Percentiles rank a stretch among this genome's conserved stretches.
These are phyloP conservation scores for Leucozona laternaria DNA, from an alignment of 2,888 invertebrate species.

Conservation along the genomic window DNA sequence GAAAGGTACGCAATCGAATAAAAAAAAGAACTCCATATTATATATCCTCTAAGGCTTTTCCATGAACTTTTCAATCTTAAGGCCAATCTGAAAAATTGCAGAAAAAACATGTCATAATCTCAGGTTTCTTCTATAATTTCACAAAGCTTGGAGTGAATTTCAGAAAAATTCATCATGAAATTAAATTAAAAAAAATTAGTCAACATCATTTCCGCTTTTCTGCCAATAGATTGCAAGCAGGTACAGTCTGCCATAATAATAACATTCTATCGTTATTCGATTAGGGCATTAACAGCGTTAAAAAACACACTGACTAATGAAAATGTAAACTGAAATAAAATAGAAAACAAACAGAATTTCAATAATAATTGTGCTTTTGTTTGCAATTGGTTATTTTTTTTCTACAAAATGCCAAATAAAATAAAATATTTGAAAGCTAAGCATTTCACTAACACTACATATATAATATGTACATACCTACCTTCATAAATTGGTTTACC, in stretches of 20 bases:
- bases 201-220: neutral
- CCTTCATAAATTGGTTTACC: neutral
- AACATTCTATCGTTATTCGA: neutral
- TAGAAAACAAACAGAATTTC: neutral
- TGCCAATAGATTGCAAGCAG: neutral
- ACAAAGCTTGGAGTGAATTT: too few species aligned
- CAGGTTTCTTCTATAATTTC: too few species aligned
- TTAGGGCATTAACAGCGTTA: neutral
- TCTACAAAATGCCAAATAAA: neutral
- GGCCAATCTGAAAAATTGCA: too few species aligned
- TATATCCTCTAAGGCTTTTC: too few species aligned
- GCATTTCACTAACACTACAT: neutral
- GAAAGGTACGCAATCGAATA: too few species aligned
- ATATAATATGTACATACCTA: neutral
- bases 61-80: too few species aligned
- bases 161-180: neutral
- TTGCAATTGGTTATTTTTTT: neutral
- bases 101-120: too few species aligned
- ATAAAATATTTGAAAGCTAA: slow-evolving; percentile 14
- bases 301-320: neutral
- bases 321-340: neutral
- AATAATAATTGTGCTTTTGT: slow-evolving; percentile 1
- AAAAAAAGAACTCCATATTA: too few species aligned
- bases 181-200: neutral
- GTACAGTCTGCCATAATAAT: neutral